Percentiles rank a stretch among this genome's conserved stretches.
These are phyloP conservation scores for Hydrolagus colliei DNA, from an alignment of 2,797 vertebrate genomes.

Conservation along the genomic window DNA sequence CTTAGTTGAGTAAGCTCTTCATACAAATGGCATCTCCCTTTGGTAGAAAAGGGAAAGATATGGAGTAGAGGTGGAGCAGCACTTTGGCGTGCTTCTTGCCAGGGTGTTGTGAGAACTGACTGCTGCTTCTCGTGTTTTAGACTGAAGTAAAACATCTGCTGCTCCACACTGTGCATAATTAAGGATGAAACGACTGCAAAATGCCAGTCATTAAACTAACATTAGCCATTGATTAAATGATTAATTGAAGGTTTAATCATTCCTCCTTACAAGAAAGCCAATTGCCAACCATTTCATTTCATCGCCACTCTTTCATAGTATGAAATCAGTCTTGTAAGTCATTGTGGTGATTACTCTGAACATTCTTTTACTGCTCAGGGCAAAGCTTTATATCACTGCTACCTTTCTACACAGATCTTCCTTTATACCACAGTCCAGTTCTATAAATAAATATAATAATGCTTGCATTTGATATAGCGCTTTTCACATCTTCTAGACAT, in stretches of 20 bases:
- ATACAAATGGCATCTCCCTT: too few species aligned
- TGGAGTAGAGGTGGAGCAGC: neutral
- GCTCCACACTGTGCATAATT: neutral
- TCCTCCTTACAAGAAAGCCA: neutral
- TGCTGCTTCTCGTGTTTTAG: neutral
- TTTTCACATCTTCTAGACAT: too few species aligned
- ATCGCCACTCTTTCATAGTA: neutral
- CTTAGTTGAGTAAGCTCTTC: too few species aligned
- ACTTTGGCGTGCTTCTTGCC: neutral
- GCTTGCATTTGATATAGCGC: too few species aligned
- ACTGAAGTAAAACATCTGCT: neutral
- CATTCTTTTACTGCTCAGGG: too few species aligned
- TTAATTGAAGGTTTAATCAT: neutral
- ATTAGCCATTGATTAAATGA: neutral
- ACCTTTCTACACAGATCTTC: neutral
- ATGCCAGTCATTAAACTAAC: neutral
- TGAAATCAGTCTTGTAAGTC: neutral
- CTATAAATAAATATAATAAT: neutral
- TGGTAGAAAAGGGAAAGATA: neutral
- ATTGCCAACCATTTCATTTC: constrained; percentile 3
- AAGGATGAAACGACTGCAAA: constrained; percentile 6
- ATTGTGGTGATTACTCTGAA: too few species aligned
- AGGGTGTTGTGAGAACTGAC: neutral
- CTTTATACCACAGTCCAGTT: neutral
- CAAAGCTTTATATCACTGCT: neutral